Evolutionary conservation across 2,888 invertebrate genomes (phyloP), one percentile per base, ranked within the genome.

Genomic region (Agonopterix heracliana): DNA sequence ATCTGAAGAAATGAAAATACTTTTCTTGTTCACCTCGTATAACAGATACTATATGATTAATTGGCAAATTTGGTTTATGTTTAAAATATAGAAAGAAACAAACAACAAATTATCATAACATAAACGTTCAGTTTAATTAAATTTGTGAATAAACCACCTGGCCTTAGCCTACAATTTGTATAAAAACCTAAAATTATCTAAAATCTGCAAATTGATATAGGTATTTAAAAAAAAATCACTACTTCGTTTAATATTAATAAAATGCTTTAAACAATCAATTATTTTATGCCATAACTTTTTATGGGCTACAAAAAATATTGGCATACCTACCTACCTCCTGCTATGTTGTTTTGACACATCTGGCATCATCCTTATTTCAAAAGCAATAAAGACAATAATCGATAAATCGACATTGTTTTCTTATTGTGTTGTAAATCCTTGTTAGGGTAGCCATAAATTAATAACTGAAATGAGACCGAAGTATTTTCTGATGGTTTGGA

Each of bases 231-330:
- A 13, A 47, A 50, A 26, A 11, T 34, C 34, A 9, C n/a, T 9
- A 13, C 41, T 40, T 10, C 46, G 40, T 36, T 50, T 42, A 45
- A 35, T 41, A 26, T 35, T 12, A 10, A 43, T 47, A 44, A 42
- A 43, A 26, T 26, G 26, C 11, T 36, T 9, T 47, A 26, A 47
- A 47, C 43, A 47, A 47, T 47, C 36, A 47, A 47, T 41, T 47
- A 42, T 47, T 47, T 42, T 49, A 26, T 9, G 8, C 13, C 3
- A 36, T 45, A 45, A 45, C 14, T 45, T 45, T 36, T 26, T 45
- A 34, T 35, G 14, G 17, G 36, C 13, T 34, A 17, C 5, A 10
- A 14, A 45, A 36, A 45, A 45, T 11, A 44, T 26, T 26, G 26
- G 26, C 26, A 26, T 26, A 26, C 26, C 17, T 26, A 26, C 26